Base-by-base conservation (phyloP, 2,113 vertebrate genomes). In the Gymnobelideus leadbeateri region DNA sequence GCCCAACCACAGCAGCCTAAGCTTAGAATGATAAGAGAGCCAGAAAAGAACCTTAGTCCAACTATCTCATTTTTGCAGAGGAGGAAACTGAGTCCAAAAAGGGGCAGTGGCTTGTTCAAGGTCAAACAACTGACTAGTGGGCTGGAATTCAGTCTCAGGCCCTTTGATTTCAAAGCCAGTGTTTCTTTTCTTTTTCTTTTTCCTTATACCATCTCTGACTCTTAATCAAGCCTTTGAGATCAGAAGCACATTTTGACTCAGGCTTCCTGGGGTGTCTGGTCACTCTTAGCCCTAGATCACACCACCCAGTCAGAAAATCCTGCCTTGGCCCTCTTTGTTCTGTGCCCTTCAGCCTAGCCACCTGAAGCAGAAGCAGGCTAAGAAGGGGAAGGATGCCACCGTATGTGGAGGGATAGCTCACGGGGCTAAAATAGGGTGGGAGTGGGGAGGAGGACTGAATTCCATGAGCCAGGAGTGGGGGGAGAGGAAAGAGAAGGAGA, bases 401-500 rank as follows among this genome's bases (percentile, higher is more conserved):
- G 19, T 43, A 84, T 84, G 19, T 84, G n/a, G 21, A n/a, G 16
- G 11, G 12, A 61, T 28, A 31, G 57, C 10, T 2, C 3, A 12
- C 12, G 2, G n/a, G 68, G n/a, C n/a, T 37, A 8, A 6, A 21
- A 43, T n/a, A 11, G 19, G 26, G 37, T 26, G 68, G 26, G 89
- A 51, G 91, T 96, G 89, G 8, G 47, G 3, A 77, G 95, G 90
- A 91, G 94, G 92, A 89, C 90, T 0, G 0, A 91, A 94, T 46
- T 91, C 51, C 89, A 47, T 37, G 61, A 77, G 1, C 16, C n/a
- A 16, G 37, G 37, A 19, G 3, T 7, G 5, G 68, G 54, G 12
- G 47, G 37, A 55, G 24, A 89, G 54, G 57, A 54, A 53, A 52
- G 93, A 94, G 61, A 89, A 91, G 92, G 94, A 46, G 23, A 5